Percentiles rank a stretch among this genome's conserved stretches.
These are phyloP conservation scores for Prosapia bicincta DNA, from an alignment of 2,888 invertebrate genomes.

Conservation along the genomic window DNA sequence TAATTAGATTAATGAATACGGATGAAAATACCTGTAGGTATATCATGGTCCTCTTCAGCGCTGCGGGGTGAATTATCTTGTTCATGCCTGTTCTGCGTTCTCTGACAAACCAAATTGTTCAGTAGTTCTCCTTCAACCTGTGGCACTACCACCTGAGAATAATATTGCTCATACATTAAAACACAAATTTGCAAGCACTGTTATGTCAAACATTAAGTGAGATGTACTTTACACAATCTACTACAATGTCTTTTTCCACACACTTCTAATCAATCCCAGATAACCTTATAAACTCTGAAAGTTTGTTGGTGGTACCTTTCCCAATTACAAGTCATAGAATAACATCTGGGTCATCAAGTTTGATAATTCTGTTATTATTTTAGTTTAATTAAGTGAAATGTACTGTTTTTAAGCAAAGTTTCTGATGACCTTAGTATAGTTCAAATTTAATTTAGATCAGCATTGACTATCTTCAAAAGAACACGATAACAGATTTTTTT, in stretches of 20 bases:
- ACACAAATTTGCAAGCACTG: too few relatives aligned
- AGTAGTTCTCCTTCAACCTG: conserved; percentile 17
- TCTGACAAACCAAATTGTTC: conserved; percentile 7
- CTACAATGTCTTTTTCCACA: not conserved
- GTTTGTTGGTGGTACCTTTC: not conserved
- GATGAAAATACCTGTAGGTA: not conserved
- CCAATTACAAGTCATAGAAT: too few relatives aligned
- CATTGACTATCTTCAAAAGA: too few relatives aligned
- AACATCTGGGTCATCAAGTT: too few relatives aligned
- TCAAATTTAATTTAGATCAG: not conserved
- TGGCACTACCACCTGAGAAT: conserved; percentile 11
- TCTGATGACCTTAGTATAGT: not conserved
- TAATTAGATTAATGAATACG: too few relatives aligned
- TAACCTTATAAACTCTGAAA: not conserved
- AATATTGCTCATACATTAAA: not conserved
- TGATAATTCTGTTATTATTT: too few relatives aligned
- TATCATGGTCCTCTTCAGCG: not conserved
- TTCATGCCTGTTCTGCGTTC: not conserved
- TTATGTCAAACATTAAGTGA: too few relatives aligned
- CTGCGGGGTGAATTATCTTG: not conserved
- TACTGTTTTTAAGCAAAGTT: too few relatives aligned
- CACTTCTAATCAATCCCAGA: not conserved
- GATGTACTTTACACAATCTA: too few relatives aligned
- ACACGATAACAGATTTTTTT: too few relatives aligned
- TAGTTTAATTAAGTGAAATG: too few relatives aligned